Evolutionary conservation across 1,140 invertebrate species (phyloP).

Genomic region (Ceratina japonica): DNA sequence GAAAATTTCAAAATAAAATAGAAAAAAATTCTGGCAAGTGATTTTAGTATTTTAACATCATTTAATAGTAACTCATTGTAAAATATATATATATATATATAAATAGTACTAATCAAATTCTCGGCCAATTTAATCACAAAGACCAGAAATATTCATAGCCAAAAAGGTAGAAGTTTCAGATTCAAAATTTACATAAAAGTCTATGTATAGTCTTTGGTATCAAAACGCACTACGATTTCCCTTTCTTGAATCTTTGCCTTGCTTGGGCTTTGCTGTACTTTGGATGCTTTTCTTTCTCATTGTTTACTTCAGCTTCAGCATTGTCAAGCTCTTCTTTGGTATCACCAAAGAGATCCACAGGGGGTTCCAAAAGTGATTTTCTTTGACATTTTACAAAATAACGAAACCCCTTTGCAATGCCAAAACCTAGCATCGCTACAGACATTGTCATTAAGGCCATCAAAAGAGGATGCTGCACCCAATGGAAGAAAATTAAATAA

Average conservation of each 20-base stretch:
- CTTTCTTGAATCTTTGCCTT: constrained; percentile 84
- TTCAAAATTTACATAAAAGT: constrained; percentile 19
- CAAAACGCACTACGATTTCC: constrained; percentile 78
- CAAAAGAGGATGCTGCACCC: constrained; percentile 81
- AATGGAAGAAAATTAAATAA: constrained; percentile 43
- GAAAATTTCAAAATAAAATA: constrained; percentile 26
- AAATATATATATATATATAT: background rate
- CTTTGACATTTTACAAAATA: constrained; percentile 81
- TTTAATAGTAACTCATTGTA: constrained; percentile 17
- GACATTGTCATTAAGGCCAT: constrained; percentile 82
- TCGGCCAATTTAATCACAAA: constrained; percentile 15
- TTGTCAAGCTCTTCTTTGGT: constrained; percentile 66
- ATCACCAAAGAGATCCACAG: constrained; percentile 76
- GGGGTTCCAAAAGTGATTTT: constrained; percentile 80
- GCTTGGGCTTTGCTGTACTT: constrained; percentile 86
- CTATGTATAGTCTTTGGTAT: constrained; percentile 13
- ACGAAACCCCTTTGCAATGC: constrained; percentile 79
- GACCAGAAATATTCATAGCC: constrained; percentile 1
- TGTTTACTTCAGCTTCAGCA: constrained; percentile 65
- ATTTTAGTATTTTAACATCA: constrained; percentile 27
- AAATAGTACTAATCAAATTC: constrained; percentile 18
- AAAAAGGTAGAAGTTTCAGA: constrained; percentile 18
- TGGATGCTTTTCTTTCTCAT: constrained; percentile 72
- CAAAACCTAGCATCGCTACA: constrained; percentile 82
- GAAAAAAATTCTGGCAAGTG: constrained; percentile 16